phyloP scores from a whole-genome alignment of 1,140 invertebrate species.

The Drosophila tropicalis region DNA sequence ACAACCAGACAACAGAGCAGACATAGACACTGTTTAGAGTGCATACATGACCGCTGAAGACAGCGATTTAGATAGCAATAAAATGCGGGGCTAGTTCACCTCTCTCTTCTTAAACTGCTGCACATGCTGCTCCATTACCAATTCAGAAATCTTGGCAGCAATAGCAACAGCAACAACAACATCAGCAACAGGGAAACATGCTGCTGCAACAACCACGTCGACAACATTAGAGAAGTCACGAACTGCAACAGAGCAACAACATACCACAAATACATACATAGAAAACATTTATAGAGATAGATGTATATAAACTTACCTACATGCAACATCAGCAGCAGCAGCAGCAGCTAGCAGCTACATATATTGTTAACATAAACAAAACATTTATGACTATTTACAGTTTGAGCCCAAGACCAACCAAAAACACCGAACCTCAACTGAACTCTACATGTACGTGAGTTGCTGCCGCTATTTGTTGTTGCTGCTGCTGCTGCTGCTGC shows the following conservation, averaged over 20 bases:
- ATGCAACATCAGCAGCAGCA: constrained; percentile 25
- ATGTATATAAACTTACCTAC: constrained; percentile 4
- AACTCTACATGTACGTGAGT: constrained; percentile 57
- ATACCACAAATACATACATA: constrained; percentile 21
- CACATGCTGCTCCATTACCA: constrained; percentile 76
- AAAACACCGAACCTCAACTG: constrained; percentile 30
- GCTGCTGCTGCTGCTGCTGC: constrained; percentile 8
- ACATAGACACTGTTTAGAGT: constrained; percentile 9
- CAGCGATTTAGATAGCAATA: constrained; percentile 80
- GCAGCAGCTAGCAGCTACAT: constrained; percentile 22
- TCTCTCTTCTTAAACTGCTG: constrained; percentile 65
- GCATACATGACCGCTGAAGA: constrained; percentile 62
- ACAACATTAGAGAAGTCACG: constrained; percentile 78
- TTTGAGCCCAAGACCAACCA: constrained; percentile 59
- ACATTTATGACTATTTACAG: constrained; percentile 82
- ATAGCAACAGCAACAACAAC: constrained; percentile 28
- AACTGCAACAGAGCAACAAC: constrained; percentile 59
- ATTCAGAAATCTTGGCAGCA: constrained; percentile 74
- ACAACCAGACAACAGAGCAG: constrained; percentile 5
- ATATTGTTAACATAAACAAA: constrained; percentile 80
- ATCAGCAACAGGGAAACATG: constrained; percentile 57
- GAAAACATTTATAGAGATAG: not conserved
- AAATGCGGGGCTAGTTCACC: constrained; percentile 71
- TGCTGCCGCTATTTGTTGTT: constrained; percentile 28
- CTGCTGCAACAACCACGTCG: constrained; percentile 73